Conservation (phyloP, 1,140 invertebrate genomes). For the Mamestra configurata region DNA sequence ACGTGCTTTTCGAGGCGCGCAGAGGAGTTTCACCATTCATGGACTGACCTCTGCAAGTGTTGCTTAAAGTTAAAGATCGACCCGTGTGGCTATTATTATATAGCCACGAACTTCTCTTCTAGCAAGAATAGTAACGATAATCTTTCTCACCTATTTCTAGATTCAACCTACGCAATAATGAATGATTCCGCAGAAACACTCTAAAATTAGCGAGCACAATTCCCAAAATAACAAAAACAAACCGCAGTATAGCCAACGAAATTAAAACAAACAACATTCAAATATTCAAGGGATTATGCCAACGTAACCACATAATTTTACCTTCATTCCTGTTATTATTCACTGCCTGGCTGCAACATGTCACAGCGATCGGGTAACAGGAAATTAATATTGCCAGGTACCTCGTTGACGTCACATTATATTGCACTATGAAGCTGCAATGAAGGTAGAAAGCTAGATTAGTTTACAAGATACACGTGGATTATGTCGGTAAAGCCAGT, state of each 20-base stretch:
- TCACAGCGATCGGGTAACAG: slow-evolving; percentile 25
- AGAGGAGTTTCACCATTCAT: no score
- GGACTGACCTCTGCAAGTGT: no score
- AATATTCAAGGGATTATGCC: neutral
- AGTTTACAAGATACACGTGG: neutral
- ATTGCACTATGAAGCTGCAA: neutral
- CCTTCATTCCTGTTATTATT: slow-evolving; percentile 22
- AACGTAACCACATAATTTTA: slow-evolving; percentile 9
- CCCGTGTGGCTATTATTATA: no score
- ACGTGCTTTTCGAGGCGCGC: no score
- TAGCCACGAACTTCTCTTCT: no score
- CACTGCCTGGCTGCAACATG: slow-evolving; percentile 27
- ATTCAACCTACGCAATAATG: no score
- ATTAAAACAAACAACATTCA: neutral
- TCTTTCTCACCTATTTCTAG: no score
- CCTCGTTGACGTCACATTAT: neutral
- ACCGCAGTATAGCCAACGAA: neutral
- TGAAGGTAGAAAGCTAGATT: slow-evolving; percentile 3
- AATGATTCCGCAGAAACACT: no score
- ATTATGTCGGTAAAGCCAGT: neutral
- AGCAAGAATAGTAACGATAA: no score
- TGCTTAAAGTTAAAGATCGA: no score
- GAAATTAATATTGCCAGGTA: slow-evolving; percentile 39
- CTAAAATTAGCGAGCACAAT: no score
- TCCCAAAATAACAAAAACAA: no score